Conservation (phyloP, 2,113 vertebrate species). For the Tragelaphus strepsiceros region DNA sequence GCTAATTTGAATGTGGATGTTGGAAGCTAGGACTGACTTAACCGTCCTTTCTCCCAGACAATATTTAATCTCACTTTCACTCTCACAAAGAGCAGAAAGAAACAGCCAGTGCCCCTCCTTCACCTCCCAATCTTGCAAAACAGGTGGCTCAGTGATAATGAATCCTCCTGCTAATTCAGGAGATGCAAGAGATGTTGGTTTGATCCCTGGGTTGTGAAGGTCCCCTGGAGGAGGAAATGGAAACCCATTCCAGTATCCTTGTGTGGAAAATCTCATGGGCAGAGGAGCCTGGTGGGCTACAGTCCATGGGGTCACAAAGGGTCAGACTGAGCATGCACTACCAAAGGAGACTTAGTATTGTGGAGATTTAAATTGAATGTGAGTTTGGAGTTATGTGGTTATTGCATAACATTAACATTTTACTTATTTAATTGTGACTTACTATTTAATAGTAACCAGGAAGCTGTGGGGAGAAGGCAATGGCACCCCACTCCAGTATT, state of each 20-base stretch:
- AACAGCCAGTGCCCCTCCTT: neutral
- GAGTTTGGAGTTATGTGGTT: neutral
- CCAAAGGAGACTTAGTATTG: neutral
- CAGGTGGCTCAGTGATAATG: neutral
- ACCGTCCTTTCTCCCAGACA: neutral
- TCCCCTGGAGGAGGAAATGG: neutral
- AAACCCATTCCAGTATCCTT: neutral
- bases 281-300: neutral
- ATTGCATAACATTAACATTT: neutral
- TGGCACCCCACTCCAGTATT: too few relatives aligned
- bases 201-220: neutral
- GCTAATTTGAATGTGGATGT: neutral
- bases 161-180: neutral
- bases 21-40: neutral
- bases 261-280: neutral
- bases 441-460: neutral
- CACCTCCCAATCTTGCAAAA: neutral
- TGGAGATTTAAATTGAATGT: neutral
- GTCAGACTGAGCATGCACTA: neutral
- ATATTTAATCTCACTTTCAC: neutral
- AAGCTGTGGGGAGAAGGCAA: too few relatives aligned
- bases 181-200: neutral
- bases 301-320: neutral
- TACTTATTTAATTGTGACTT: neutral
- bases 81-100: neutral